Percentiles rank a stretch among this genome's conserved stretches.
Conservation (phyloP, 2,113 vertebrate genomes). For the Hepsetus odoe region DNA sequence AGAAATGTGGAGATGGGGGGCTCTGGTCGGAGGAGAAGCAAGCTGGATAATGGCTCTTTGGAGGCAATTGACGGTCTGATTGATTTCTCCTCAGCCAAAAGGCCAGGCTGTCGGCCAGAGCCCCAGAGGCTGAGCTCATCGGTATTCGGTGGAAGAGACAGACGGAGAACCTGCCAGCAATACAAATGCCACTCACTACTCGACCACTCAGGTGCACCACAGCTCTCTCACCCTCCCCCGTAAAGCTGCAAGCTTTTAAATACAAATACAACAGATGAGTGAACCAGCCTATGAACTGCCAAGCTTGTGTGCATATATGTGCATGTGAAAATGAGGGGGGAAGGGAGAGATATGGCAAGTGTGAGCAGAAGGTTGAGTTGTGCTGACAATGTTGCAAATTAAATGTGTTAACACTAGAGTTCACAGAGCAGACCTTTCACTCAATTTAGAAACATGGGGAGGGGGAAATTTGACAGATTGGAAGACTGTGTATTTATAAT, state of each 20-base stretch:
- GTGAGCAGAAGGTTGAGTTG: background rate
- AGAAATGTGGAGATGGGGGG: slow-evolving; percentile 30
- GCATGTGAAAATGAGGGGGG: background rate
- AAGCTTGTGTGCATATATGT: slow-evolving; percentile 23
- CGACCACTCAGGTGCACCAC: slow-evolving; percentile 42
- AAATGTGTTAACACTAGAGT: background rate
- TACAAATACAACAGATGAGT: slow-evolving; percentile 50
- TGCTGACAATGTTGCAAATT: slow-evolving; percentile 11
- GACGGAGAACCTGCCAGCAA: slow-evolving; percentile 59
- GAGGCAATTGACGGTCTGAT: slow-evolving; percentile 70
- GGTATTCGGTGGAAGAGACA: slow-evolving; percentile 59
- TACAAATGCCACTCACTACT: slow-evolving; percentile 66
- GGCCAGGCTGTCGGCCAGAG: slow-evolving; percentile 55
- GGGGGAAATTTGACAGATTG: background rate
- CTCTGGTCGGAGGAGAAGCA: slow-evolving; percentile 20
- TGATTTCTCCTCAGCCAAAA: slow-evolving; percentile 73
- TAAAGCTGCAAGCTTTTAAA: slow-evolving; percentile 61
- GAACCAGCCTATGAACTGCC: slow-evolving; percentile 6
- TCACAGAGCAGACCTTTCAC: slow-evolving; percentile 26
- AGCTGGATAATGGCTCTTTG: slow-evolving; percentile 65
- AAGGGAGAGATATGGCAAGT: background rate
- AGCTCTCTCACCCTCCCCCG: slow-evolving; percentile 15
- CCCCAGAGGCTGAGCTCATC: slow-evolving; percentile 58
- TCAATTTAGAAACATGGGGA: slow-evolving; percentile 10
- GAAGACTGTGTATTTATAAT: background rate